Evolutionary conservation across 2,888 invertebrate genomes (phyloP).

Genomic region (Nematopogon swammerdamellus): DNA sequence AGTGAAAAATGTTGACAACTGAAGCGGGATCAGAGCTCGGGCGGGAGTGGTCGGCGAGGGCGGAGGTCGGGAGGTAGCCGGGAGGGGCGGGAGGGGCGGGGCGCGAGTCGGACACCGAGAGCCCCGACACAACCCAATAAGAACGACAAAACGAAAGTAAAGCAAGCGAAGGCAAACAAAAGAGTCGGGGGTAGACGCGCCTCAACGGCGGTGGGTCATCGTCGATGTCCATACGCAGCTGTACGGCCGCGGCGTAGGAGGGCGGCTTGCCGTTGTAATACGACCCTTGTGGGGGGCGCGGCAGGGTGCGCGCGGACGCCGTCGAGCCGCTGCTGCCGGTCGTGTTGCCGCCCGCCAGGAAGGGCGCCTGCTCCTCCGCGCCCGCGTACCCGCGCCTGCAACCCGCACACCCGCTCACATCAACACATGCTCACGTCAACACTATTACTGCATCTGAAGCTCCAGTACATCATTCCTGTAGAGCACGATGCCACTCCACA

Average conservation of each 20-base stretch:
- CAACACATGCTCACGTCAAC: too few relatives aligned
- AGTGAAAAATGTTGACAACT: too few relatives aligned
- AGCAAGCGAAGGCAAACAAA: not conserved
- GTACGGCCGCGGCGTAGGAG: constrained; percentile 56
- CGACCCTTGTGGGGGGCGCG: constrained; percentile 52
- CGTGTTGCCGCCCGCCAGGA: constrained; percentile 56
- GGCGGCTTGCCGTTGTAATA: constrained; percentile 62
- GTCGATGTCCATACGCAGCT: constrained; percentile 34
- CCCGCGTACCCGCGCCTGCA: constrained; percentile 73
- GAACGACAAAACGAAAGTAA: not conserved
- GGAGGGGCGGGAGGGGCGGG: too few relatives aligned
- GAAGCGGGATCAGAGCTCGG: too few relatives aligned
- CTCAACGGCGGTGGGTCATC: constrained; percentile 2
- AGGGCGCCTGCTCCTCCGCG: constrained; percentile 82
- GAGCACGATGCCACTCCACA: too few relatives aligned
- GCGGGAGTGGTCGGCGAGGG: too few relatives aligned
- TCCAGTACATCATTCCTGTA: not conserved
- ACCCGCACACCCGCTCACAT: not conserved
- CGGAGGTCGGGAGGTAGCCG: too few relatives aligned
- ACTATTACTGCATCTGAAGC: not conserved
- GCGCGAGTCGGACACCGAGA: not conserved
- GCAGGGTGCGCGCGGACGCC: constrained; percentile 49
- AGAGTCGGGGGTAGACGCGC: not conserved
- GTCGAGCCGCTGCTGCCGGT: constrained; percentile 31
- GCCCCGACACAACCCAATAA: not conserved